phyloP scores from a whole-genome alignment of 2,113 vertebrate species.

The Salvelinus sp. region DNA sequence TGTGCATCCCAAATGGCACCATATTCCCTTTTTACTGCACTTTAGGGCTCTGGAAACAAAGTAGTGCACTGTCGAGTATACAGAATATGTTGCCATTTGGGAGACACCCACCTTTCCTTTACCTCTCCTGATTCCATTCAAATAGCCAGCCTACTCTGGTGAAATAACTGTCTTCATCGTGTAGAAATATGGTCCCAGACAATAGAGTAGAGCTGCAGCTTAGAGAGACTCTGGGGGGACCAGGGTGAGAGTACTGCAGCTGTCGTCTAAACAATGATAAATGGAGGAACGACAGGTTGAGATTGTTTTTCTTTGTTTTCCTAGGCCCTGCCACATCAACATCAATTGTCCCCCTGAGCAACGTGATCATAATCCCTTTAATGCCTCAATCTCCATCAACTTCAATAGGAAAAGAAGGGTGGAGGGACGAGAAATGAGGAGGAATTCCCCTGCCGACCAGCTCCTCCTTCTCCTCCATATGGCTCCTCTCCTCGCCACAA shows the following conservation, averaged over 20 bases:
- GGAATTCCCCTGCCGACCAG: neutral
- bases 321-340: conserved; percentile 29
- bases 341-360: conserved; percentile 59
- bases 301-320: conserved; percentile 43
- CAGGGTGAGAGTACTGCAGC: conserved; percentile 49
- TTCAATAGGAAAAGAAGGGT: conserved; percentile 41
- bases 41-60: too few relatives aligned
- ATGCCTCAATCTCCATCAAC: conserved; percentile 68
- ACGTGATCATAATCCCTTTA: conserved; percentile 60
- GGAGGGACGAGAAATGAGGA: neutral
- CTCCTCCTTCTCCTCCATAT: conserved; percentile 15
- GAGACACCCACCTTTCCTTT: conserved; percentile 22
- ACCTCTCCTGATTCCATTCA: conserved; percentile 27
- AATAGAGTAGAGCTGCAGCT: neutral
- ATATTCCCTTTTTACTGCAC: too few relatives aligned
- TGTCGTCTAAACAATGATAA: conserved; percentile 57
- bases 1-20: too few relatives aligned
- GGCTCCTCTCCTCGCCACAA: conserved; percentile 1
- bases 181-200: conserved; percentile 25
- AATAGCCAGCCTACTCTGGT: conserved; percentile 20
- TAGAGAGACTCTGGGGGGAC: conserved; percentile 32
- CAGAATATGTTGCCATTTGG: too few relatives aligned
- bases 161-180: conserved; percentile 26
- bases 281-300: conserved; percentile 49
- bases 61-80: too few relatives aligned